A percentile compares a stretch with the other conserved stretches of the same genome.
Conservation (phyloP, 2,113 vertebrate genomes). For the Oryzias melastigma region DNA sequence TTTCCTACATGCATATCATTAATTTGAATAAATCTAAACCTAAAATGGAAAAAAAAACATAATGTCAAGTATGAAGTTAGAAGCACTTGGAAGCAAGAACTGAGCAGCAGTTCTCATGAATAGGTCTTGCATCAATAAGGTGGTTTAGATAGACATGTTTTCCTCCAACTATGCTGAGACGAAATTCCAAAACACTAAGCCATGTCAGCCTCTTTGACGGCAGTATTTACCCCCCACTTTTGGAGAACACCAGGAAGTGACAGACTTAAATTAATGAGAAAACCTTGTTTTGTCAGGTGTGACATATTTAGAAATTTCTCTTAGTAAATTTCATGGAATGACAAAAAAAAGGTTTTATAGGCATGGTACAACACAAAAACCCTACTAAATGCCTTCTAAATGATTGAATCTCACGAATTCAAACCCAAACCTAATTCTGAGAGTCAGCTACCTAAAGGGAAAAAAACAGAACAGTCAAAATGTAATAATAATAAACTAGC, state of each 20-base stretch:
- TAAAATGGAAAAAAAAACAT: too few relatives aligned
- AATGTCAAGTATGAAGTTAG: too few relatives aligned
- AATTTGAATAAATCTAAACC: too few relatives aligned
- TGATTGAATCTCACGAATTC: constrained; percentile 11
- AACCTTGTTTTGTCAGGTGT: constrained; percentile 14
- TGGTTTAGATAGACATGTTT: constrained; percentile 38
- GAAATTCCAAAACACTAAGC: constrained; percentile 28
- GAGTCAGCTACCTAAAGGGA: too few relatives aligned
- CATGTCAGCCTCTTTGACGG: constrained; percentile 40
- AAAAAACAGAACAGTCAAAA: too few relatives aligned
- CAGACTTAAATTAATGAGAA: constrained; percentile 27
- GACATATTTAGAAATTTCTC: constrained; percentile 7
- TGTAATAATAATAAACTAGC: neutral
- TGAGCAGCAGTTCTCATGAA: too few relatives aligned
- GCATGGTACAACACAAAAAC: neutral
- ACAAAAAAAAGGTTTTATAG: neutral
- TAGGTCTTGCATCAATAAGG: constrained; percentile 9
- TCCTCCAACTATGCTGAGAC: constrained; percentile 13
- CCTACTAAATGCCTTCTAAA: constrained; percentile 16
- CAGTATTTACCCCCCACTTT: constrained; percentile 50
- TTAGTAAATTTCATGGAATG: neutral
- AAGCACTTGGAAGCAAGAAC: too few relatives aligned
- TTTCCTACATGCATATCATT: too few relatives aligned
- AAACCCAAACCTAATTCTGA: constrained; percentile 5
- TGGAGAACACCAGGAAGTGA: constrained; percentile 31